Evolutionary conservation across 2,113 vertebrate species (phyloP), one percentile per base, ranked within the genome.

Genomic region (Ceratotherium simum): DNA sequence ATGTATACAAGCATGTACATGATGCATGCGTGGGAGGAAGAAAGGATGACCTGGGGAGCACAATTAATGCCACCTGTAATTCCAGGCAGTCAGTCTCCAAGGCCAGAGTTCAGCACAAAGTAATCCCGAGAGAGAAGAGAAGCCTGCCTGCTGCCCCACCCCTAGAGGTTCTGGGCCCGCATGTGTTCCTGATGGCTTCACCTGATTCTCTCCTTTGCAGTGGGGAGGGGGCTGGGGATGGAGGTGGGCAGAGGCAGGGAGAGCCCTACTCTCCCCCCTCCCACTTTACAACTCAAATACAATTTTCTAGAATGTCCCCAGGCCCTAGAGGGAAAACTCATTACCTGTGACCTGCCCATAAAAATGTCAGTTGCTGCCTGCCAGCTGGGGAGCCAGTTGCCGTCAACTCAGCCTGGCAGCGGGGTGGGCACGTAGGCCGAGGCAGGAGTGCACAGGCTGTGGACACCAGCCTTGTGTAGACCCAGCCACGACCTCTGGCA

Each of bases 251-350:
- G 79, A 79, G 42, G 29, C 51, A 91, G 75, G 39, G 56, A 88
- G 13, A 42, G 29, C 54, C 72, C 73, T 86, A 33, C 36, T 85
- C 42, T 62, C 51, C 60, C 36, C n/a, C 0, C 21, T 91, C 25
- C 36, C n/a, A 18, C 39, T 87, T 54, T 56, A 58, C 92, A 97
- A 91, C 58, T 93, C 17, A n/a, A 96, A 90, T 88, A 91, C 91
- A 88, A 97, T 98, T 98, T 98, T 97, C 96, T 95, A 95, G 86
- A 96, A 97, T 98, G 97, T 98, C 95, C 95, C 95, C 97, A 97
- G 97, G 98, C 98, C 97, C 98, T 97, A 80, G 70, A 76, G 90
- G 94, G 96, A 97, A 98, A 96, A 92, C 97, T 98, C 94, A 90
- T 98, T 98, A 92, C 95, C 95, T 98, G 92, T 97, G 96, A 98